phyloP scores from a whole-genome alignment of 2,888 invertebrate species.

The Miltochrista miniata region DNA sequence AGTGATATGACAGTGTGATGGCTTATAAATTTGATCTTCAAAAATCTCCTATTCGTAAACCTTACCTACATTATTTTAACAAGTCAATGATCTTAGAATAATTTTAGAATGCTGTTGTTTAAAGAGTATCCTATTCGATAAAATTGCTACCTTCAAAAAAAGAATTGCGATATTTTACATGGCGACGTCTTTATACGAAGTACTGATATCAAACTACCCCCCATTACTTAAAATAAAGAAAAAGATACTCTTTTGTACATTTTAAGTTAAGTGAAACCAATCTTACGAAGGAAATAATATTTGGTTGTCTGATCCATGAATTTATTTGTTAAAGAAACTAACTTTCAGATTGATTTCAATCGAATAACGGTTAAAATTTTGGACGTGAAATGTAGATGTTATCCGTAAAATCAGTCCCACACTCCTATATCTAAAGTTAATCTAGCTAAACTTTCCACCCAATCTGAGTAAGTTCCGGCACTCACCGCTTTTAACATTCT shows the following conservation, averaged over 20 bases:
- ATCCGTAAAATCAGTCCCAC: slow-evolving; percentile 43
- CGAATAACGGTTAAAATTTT: neutral
- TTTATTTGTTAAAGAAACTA: neutral
- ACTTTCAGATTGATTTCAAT: neutral
- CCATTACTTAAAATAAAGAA: slow-evolving; percentile 36
- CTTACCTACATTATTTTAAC: slow-evolving; percentile 48
- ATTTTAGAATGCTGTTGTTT: slow-evolving; percentile 40
- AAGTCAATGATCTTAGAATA: slow-evolving; percentile 41
- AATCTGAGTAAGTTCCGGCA: slow-evolving; percentile 59
- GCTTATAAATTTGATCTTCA: slow-evolving; percentile 39
- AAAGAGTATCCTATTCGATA: slow-evolving; percentile 62
- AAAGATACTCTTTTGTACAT: slow-evolving; percentile 67
- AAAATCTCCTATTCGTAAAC: slow-evolving; percentile 36
- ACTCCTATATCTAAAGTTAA: slow-evolving; percentile 31
- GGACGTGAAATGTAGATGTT: slow-evolving; percentile 5
- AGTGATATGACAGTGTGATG: slow-evolving; percentile 64
- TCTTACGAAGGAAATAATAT: slow-evolving; percentile 36
- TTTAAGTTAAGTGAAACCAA: slow-evolving; percentile 39
- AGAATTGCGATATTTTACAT: slow-evolving; percentile 28
- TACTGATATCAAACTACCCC: slow-evolving; percentile 13
- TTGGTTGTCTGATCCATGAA: too few species aligned
- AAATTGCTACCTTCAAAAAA: slow-evolving; percentile 23
- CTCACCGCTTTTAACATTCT: slow-evolving; percentile 90
- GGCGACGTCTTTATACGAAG: slow-evolving; percentile 38
- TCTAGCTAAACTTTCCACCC: slow-evolving; percentile 56